A percentile compares a stretch with the other conserved stretches of the same genome.
Evolutionary conservation across 2,888 invertebrate species (phyloP).

Genomic region (Drosophila rellima): DNA sequence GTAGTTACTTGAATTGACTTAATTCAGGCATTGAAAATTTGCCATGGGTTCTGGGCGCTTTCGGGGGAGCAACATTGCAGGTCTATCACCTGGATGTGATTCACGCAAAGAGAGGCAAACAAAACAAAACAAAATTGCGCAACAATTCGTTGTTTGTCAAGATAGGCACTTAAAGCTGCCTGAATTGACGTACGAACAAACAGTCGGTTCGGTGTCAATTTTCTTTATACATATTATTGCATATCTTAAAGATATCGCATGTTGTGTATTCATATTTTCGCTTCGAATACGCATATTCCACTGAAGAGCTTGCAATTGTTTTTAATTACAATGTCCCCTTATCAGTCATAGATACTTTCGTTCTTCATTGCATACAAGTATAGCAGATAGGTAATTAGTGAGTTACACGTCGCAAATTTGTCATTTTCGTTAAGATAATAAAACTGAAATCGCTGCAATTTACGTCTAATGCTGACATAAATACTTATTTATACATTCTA

Average conservation of each 20-base stretch:
- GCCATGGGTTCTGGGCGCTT: background rate
- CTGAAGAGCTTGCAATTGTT: slow-evolving; percentile 52
- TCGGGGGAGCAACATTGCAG: slow-evolving; percentile 6
- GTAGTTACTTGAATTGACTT: background rate
- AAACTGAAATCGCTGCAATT: slow-evolving; percentile 10
- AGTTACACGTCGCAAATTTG: slow-evolving; percentile 7
- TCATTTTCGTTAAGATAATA: slow-evolving; percentile 3
- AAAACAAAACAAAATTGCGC: slow-evolving; percentile 44
- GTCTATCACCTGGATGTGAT: slow-evolving; percentile 48
- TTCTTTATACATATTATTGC: background rate
- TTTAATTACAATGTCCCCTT: slow-evolving; percentile 60
- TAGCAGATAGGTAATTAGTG: slow-evolving; percentile 6
- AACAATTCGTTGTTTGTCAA: slow-evolving; percentile 43
- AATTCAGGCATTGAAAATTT: background rate
- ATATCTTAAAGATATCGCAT: slow-evolving; percentile 6
- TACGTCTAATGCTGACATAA: slow-evolving; percentile 9
- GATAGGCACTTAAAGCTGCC: slow-evolving; percentile 56
- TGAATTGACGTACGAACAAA: slow-evolving; percentile 26
- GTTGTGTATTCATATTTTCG: background rate
- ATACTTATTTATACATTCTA: slow-evolving; percentile 4
- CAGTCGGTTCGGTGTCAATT: slow-evolving; percentile 10
- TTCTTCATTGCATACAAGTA: background rate
- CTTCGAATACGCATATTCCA: slow-evolving; percentile 3
- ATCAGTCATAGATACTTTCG: slow-evolving; percentile 23
- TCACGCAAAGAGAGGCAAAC: slow-evolving; percentile 35